phyloP scores from a whole-genome alignment of 1,140 invertebrate genomes.

The Coptotermes formosanus region DNA sequence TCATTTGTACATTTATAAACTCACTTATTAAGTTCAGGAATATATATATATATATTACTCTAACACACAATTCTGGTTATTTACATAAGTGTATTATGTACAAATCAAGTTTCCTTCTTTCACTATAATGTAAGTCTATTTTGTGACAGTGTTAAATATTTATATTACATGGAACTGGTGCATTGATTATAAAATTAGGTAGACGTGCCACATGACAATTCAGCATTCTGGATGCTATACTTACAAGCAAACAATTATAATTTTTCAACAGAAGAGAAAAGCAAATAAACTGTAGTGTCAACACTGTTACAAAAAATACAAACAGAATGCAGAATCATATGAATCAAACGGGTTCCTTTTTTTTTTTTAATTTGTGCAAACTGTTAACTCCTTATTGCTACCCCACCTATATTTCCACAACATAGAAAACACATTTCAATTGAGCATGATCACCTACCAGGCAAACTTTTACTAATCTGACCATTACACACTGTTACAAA shows the following conservation, averaged over 20 bases:
- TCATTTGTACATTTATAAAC: neutral
- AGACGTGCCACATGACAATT: neutral
- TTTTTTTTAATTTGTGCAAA: neutral
- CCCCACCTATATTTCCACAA: neutral
- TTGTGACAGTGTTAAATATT: neutral
- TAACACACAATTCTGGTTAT: neutral
- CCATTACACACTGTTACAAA: neutral
- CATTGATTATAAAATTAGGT: neutral
- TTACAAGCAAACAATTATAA: neutral
- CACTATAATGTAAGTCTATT: neutral
- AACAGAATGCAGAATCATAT: neutral
- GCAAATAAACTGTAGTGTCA: neutral
- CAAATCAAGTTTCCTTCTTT: neutral
- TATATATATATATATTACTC: slow-evolving; percentile 2
- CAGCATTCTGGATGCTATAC: neutral
- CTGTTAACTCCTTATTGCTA: neutral
- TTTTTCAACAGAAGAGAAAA: neutral
- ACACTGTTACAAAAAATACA: neutral
- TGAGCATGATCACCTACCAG: neutral
- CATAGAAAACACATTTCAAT: neutral
- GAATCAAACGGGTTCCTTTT: neutral
- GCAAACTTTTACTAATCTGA: neutral
- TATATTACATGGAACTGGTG: neutral
- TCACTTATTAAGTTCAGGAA: neutral
- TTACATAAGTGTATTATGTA: slow-evolving; percentile 19